Evolutionary conservation across 1,140 invertebrate genomes (phyloP).

Genomic region (Agraylea sexmaculata): DNA sequence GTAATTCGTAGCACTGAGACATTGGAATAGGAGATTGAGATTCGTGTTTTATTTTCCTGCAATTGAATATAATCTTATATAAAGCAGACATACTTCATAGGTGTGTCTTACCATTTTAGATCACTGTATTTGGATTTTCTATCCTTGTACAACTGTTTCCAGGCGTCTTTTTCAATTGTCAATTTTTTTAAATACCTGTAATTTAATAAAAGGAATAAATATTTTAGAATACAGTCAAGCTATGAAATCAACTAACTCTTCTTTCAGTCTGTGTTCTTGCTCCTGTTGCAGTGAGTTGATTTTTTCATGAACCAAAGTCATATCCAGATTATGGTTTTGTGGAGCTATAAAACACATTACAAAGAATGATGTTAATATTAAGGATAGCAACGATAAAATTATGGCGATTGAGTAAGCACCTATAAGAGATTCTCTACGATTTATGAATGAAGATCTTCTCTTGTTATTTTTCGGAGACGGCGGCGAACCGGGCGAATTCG

Average conservation of each 20-base stretch:
- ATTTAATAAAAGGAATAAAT: constrained; percentile 2
- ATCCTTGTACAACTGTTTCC: constrained; percentile 10
- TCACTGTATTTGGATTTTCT: constrained; percentile 2
- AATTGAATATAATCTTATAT: constrained; percentile 5
- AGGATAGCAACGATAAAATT: too few relatives aligned
- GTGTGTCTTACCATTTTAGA: constrained; percentile 6
- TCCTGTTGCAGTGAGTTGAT: too few relatives aligned
- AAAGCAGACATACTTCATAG: too few relatives aligned
- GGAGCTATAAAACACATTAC: neutral
- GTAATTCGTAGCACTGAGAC: neutral
- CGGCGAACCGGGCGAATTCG: too few relatives aligned
- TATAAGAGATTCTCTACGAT: too few relatives aligned
- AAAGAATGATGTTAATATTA: neutral
- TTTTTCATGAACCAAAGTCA: too few relatives aligned
- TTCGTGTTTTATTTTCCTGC: constrained; percentile 2
- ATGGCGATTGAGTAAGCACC: too few relatives aligned
- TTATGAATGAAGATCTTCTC: too few relatives aligned
- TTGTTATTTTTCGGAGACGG: too few relatives aligned
- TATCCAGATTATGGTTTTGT: too few relatives aligned
- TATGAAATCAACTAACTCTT: neutral
- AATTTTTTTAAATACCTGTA: constrained; percentile 8
- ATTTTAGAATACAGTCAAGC: neutral
- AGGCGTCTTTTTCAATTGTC: constrained; percentile 5
- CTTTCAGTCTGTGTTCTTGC: neutral
- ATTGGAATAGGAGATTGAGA: neutral